Conservation (phyloP, 64 coral and sea anemone species). For the Trachythela sp. region DNA sequence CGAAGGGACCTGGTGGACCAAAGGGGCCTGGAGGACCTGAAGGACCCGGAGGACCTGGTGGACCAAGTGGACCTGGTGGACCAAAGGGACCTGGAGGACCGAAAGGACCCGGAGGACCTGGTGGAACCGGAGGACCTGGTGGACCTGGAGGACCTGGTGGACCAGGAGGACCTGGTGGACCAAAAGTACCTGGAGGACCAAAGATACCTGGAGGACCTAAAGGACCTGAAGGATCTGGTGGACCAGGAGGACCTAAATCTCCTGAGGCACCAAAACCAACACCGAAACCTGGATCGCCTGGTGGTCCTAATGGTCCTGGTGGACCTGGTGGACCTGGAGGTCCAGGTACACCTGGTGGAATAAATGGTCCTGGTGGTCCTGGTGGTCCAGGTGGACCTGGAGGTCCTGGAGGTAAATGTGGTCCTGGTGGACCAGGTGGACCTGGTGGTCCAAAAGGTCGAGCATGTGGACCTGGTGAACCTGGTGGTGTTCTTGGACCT, state of each 20-base stretch:
- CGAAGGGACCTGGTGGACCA: not conserved
- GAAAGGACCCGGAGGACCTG: constrained; percentile 41
- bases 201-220: constrained; percentile 47
- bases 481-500: constrained; percentile 64
- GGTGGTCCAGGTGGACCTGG: constrained; percentile 12
- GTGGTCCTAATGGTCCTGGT: constrained; percentile 36
- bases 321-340: constrained; percentile 22
- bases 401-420: not conserved
- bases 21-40: not conserved
- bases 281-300: constrained; percentile 46
- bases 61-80: not conserved
- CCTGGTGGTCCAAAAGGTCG: not conserved
- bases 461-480: constrained; percentile 26
- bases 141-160: constrained; percentile 63
- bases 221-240: constrained; percentile 75
- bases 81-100: not conserved
- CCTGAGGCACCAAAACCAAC: constrained; percentile 55
- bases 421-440: not conserved
- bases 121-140: constrained; percentile 60
- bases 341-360: not conserved
- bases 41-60: not conserved
- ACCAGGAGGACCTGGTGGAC: constrained; percentile 49
- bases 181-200: constrained; percentile 21
- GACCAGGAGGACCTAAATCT: constrained; percentile 68
- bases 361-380: not conserved